Evolutionary conservation across 53 echinoderm and acorn worm species (phyloP), one percentile per base, ranked within the genome.

Genomic region (Crossaster papposus): DNA sequence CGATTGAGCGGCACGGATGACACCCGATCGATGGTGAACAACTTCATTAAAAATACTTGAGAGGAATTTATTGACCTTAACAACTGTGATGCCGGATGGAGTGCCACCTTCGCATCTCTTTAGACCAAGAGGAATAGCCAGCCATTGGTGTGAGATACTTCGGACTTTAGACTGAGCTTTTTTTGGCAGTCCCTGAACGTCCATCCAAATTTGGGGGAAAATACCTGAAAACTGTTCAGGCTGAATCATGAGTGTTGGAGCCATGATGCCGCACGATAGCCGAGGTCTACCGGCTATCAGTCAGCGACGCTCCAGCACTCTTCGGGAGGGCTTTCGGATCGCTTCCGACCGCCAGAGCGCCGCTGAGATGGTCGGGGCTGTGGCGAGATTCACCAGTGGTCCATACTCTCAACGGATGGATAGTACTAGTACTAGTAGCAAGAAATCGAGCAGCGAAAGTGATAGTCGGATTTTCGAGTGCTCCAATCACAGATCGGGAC

Each of bases 281-380:
- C 87, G 65, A 87, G 63, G 54, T 63, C 77, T 87, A 7, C 87
- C 87, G 38, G 58, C 87, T 26, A 58, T 87, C 11, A 77, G 58
- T 77, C 76, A 58, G 36, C 76, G 58, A 32, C 76, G 77, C 29
- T 58, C 62, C 24, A 77, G 75, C 54, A 33, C 62, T 6, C 24
- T 87, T 0, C 76, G 63, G 38, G 76, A 77, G 26, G 72, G 54
- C 36, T 77, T 35, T 0, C 87, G 62, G n/a, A 33, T 2, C 52
- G 11, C 23, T 30, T 14, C 24, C 38, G 74, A 87, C 84, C 77
- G 23, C 7, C 62, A 52, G 20, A 51, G 65, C 13, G 70, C 22
- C 36, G 26, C 0, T 68, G 30, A 32, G 53, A 13, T 54, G 1
- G 83, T 20, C 0, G 70, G 35, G 2, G n/a, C 33, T 31, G 83